These are phyloP conservation scores for Semnornis frantzii DNA, from an alignment of 2,113 vertebrate species.

Conservation along the genomic window DNA sequence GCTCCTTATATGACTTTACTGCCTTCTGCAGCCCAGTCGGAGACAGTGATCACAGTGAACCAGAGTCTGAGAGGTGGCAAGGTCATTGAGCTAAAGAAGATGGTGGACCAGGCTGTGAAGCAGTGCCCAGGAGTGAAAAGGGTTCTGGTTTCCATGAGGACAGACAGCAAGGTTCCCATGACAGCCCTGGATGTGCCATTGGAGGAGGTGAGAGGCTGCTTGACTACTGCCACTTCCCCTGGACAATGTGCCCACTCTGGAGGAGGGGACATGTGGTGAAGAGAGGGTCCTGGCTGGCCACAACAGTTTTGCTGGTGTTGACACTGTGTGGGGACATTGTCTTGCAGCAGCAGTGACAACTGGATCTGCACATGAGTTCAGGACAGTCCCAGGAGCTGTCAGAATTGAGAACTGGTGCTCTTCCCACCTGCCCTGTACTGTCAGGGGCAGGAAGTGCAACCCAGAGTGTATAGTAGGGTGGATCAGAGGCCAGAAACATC, in stretches of 20 bases:
- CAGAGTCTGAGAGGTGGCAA: constrained; percentile 68
- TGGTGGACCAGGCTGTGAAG: constrained; percentile 66
- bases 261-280: not conserved
- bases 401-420: not conserved
- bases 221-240: not conserved
- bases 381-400: not conserved
- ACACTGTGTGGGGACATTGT: not conserved
- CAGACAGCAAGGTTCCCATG: constrained; percentile 60
- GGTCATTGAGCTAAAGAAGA: constrained; percentile 65
- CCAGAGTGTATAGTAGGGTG: not conserved
- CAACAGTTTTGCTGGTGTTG: not conserved
- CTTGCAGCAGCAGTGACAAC: not conserved
- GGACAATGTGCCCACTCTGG: not conserved
- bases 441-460: not conserved
- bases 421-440: not conserved
- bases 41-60: constrained; percentile 69
- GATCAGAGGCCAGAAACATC: not conserved
- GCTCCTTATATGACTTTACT: not conserved
- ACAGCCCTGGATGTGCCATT: constrained; percentile 50
- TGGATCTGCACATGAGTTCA: not conserved
- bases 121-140: constrained; percentile 57
- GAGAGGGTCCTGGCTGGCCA: not conserved
- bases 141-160: constrained; percentile 71
- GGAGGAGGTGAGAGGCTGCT: constrained; percentile 65
- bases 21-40: constrained; percentile 59